phyloP scores from a whole-genome alignment of 2,797 vertebrate genomes.

The Falco berigora region DNA sequence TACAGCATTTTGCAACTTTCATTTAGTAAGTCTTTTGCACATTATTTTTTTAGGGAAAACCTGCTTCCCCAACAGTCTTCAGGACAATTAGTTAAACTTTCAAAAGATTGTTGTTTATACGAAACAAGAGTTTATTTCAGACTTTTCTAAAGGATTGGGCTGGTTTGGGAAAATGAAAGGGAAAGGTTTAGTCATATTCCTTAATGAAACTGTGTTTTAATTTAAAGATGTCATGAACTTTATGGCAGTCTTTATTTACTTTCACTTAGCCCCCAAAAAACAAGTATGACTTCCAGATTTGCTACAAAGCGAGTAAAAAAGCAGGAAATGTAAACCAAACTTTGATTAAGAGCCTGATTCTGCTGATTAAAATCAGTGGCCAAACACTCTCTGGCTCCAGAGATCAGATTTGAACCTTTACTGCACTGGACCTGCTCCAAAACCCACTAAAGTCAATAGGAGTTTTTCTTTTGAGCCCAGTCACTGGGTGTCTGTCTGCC shows the following conservation, averaged over 20 bases:
- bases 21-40: neutral
- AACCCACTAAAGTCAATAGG: neutral
- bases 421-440: constrained; percentile 27
- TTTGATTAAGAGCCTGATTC: constrained; percentile 43
- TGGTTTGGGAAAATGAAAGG: neutral
- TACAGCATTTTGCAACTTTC: neutral
- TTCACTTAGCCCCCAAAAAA: neutral
- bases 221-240: constrained; percentile 29
- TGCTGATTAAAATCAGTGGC: constrained; percentile 44
- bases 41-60: neutral
- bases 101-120: neutral
- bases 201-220: constrained; percentile 15
- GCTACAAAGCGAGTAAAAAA: constrained; percentile 7
- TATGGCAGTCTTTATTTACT: constrained; percentile 30
- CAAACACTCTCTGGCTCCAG: constrained; percentile 5
- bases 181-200: neutral
- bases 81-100: neutral
- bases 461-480: constrained; percentile 25
- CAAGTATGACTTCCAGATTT: constrained; percentile 39
- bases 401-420: constrained; percentile 36
- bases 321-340: constrained; percentile 39
- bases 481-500: constrained; percentile 1
- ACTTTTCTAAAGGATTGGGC: neutral
- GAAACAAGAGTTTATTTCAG: neutral
- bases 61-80: neutral